Base-by-base conservation (phyloP, 92 coral and sea anemone species). In the Umimayanthus kanabou region DNA sequence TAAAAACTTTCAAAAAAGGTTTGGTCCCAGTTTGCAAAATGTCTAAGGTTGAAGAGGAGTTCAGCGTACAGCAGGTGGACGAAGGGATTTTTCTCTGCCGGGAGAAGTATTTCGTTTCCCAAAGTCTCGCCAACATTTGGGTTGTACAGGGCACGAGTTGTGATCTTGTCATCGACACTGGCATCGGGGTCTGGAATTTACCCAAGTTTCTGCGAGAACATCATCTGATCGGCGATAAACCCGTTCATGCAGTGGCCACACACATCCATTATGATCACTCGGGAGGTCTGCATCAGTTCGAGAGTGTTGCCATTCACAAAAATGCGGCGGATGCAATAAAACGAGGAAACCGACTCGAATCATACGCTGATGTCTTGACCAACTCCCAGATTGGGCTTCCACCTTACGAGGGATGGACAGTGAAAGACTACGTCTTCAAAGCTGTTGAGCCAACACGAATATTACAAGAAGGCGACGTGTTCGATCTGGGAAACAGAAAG, bases 221-320 rank as follows among this genome's bases (percentile, higher is more conserved):
- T 5, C 88, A 90, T 20, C 73, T 93, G 39, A 92, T 94, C 20
- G 93, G 94, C 23, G 66, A 80, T 29, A 85, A 72, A 23, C 94
- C 93, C 13, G 92, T 85, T 22, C 74, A 90, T 67, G 94, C 93
- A 14, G 92, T 94, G 5, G 96, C 94, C 26, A 90, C 96, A 4
- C 96, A 92, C 57, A 72, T 92, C 73, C 94, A 94, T 90, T 92
- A 5, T 64, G 96, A 94, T 82, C 96, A 94, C 77, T 91, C 94
- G 1, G 96, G 94, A 23, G 96, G 96, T 6, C 84, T 94, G 23
- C 93, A 94, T 76, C 96, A 94, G 92, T 94, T 94, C 70, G 94
- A 92, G 70, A 80, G 88, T 85, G 88, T 92, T 39, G 90, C 94
- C 6, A 94, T 94, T 28, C 96, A 94, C 86, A 89, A 85, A 14